Percentiles rank a stretch among this genome's conserved stretches.
Evolutionary conservation across 2,888 invertebrate species (phyloP).

Genomic region (Anthoptus insignis): DNA sequence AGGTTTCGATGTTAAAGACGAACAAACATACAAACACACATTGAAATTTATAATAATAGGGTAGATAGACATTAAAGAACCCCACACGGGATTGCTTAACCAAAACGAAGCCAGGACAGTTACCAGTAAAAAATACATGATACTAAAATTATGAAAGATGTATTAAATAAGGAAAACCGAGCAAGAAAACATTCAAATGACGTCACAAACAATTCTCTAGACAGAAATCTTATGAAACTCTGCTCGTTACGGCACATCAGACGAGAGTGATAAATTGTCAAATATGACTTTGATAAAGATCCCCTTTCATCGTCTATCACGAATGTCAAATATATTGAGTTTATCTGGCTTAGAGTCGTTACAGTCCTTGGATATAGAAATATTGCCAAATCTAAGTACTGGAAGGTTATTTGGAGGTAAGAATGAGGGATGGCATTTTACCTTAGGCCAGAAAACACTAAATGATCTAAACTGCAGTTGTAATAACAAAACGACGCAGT

Average conservation of each 20-base stretch:
- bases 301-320: slow-evolving; percentile 50
- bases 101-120: too few relatives aligned
- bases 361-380: slow-evolving; percentile 31
- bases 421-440: slow-evolving; percentile 1
- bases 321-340: slow-evolving; percentile 36
- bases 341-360: slow-evolving; percentile 26
- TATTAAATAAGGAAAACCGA: slow-evolving; percentile 5
- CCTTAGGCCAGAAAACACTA: too few relatives aligned
- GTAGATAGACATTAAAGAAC: too few relatives aligned
- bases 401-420: slow-evolving; percentile 7
- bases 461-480: too few relatives aligned
- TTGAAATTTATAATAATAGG: too few relatives aligned
- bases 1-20: too few relatives aligned
- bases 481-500: too few relatives aligned
- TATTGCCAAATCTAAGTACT: slow-evolving; percentile 24
- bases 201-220: slow-evolving; percentile 8
- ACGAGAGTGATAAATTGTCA: slow-evolving; percentile 37
- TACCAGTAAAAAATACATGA: background rate
- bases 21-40: too few relatives aligned
- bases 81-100: too few relatives aligned
- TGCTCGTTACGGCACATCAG: slow-evolving; percentile 30
- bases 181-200: slow-evolving; percentile 7
- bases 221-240: slow-evolving; percentile 36
- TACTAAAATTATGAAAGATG: background rate
- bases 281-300: slow-evolving; percentile 46